phyloP scores from a whole-genome alignment of 1,140 invertebrate genomes.

The Apocrypta bakeri region DNA sequence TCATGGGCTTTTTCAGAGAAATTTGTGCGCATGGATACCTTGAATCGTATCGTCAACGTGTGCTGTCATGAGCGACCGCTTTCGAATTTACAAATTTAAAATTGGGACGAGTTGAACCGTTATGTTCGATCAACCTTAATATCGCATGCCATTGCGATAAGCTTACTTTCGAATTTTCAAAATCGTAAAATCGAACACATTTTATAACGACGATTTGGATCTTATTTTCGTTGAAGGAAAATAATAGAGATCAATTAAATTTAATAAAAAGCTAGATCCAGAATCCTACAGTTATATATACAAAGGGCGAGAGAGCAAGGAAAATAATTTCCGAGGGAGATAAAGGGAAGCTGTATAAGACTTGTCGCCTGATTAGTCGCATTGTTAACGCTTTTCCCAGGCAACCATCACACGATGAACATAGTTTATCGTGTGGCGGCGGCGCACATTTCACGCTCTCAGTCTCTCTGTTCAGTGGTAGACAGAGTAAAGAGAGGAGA shows the following conservation, averaged over 20 bases:
- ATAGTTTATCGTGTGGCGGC: not conserved
- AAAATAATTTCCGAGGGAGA: slow-evolving; percentile 39
- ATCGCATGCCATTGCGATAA: not conserved
- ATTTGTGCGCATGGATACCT: not conserved
- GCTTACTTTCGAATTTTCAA: not conserved
- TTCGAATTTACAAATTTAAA: not conserved
- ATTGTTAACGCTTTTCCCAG: slow-evolving; percentile 56
- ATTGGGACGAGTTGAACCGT: not conserved
- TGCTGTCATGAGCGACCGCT: not conserved
- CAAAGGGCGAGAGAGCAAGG: slow-evolving; percentile 41
- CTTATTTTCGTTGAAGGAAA: too few species aligned
- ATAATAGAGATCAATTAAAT: not conserved
- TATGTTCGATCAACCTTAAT: not conserved
- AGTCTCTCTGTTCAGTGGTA: not conserved
- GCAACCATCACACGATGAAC: slow-evolving; percentile 47
- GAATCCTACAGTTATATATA: not conserved
- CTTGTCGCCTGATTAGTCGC: slow-evolving; percentile 56
- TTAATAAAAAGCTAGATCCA: not conserved
- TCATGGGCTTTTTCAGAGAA: not conserved
- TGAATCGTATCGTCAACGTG: not conserved
- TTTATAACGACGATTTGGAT: too few species aligned
- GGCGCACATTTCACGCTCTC: slow-evolving; percentile 21
- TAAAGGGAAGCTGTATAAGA: slow-evolving; percentile 45
- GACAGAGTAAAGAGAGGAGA: too few species aligned
- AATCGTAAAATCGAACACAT: not conserved